A percentile compares a stretch with the other conserved stretches of the same genome.
Evolutionary conservation across 2,888 invertebrate genomes (phyloP).

Genomic region (Aphidoletes aphidimyza): DNA sequence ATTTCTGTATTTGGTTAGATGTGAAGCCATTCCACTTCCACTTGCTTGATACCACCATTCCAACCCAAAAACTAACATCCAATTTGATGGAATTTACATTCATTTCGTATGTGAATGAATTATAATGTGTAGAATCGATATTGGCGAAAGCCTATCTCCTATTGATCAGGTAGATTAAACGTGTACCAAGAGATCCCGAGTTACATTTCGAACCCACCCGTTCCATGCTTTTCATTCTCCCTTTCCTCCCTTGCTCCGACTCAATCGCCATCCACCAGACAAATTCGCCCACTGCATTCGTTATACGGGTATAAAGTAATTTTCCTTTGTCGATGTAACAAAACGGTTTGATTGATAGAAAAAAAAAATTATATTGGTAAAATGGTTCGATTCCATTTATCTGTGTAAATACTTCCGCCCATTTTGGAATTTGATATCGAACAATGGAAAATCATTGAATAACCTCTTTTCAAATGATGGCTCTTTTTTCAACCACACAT

Average conservation of each 20-base stretch:
- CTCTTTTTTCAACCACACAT: background rate
- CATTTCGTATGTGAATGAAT: slow-evolving; percentile 49
- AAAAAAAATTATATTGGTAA: slow-evolving; percentile 47
- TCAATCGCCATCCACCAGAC: no score
- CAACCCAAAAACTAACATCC: background rate
- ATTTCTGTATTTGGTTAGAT: slow-evolving; percentile 12
- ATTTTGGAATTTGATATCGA: background rate
- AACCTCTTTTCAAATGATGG: background rate
- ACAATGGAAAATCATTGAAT: background rate
- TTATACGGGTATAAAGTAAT: slow-evolving; percentile 29
- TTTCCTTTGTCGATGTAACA: slow-evolving; percentile 30
- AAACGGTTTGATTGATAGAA: slow-evolving; percentile 54
- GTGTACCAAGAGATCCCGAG: no score
- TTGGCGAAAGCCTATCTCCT: slow-evolving; percentile 2
- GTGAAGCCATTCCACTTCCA: background rate
- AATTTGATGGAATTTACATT: slow-evolving; percentile 49
- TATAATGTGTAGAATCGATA: slow-evolving; percentile 7
- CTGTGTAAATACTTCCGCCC: slow-evolving; percentile 52
- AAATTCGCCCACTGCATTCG: background rate
- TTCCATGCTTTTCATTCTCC: background rate
- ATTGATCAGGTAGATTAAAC: slow-evolving; percentile 37
- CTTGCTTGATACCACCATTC: background rate
- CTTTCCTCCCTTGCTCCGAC: background rate
- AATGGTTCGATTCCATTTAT: slow-evolving; percentile 40
- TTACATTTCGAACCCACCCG: background rate